A percentile compares a stretch with the other conserved stretches of the same genome.
These are phyloP conservation scores for Diploptera punctata DNA, from an alignment of 2,888 invertebrate genomes.

Conservation along the genomic window DNA sequence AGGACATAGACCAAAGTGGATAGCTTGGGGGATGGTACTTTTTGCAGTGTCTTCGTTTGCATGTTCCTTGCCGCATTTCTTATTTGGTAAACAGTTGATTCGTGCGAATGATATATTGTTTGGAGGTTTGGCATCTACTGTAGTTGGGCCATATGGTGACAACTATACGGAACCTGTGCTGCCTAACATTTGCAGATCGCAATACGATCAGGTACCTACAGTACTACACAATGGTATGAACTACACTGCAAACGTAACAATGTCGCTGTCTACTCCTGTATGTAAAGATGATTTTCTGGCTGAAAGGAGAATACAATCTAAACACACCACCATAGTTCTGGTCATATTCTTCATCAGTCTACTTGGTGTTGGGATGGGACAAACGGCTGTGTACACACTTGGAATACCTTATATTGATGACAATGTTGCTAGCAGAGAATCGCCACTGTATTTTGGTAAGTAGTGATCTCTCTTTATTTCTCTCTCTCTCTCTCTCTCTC, in stretches of 20 bases:
- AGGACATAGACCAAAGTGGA: conserved; percentile 93
- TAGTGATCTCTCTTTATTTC: conserved; percentile 41
- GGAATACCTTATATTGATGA: conserved; percentile 95
- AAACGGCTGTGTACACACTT: conserved; percentile 90
- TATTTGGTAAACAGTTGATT: conserved; percentile 79
- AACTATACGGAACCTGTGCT: conserved; percentile 48
- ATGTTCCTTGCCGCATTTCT: conserved; percentile 86
- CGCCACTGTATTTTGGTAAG: conserved; percentile 90
- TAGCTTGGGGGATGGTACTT: conserved; percentile 89
- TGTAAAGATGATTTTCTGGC: conserved; percentile 64
- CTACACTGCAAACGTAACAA: no score
- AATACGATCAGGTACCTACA: background rate
- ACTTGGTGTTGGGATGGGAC: conserved; percentile 89
- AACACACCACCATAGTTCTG: conserved; percentile 81
- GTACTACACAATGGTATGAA: conserved; percentile 2
- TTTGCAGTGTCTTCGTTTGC: conserved; percentile 86
- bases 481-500: background rate
- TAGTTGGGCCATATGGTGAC: conserved; percentile 48
- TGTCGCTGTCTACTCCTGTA: background rate
- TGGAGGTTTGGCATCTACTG: conserved; percentile 50
- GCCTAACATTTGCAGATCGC: conserved; percentile 45
- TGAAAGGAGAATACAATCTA: conserved; percentile 73
- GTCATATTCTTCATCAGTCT: conserved; percentile 89
- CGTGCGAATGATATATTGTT: conserved; percentile 59
- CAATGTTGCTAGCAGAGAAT: conserved; percentile 90